Base-by-base conservation (phyloP, 2,113 vertebrate species). In the Anguilla rostrata region DNA sequence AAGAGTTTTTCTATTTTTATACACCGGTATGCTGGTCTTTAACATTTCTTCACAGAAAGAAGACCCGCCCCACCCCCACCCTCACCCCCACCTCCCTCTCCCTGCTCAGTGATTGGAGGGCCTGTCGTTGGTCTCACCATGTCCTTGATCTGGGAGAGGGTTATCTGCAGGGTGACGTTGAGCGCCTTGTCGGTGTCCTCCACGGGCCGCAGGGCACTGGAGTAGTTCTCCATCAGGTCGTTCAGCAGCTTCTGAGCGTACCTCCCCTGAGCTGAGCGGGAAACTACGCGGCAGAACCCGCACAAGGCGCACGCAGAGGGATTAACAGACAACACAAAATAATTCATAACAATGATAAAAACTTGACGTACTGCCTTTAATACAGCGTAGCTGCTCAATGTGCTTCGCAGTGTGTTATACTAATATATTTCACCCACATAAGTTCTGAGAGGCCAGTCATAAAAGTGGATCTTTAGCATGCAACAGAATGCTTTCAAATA, bases 131-230 rank as follows among this genome's bases (percentile, higher is more conserved):
- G 85, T 53, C 97, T 96, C 90, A 99, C 98, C 97, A 99, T 98
- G 87, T 99, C 98, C 94, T 99, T 99, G 91, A 99, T 99, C 94
- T 99, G 98, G 29, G 97, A 99, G 83, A 99, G 95, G 0, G 98
- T 99, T 89, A 99, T 97, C 94, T 99, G 98, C 89, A 99, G 95
- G 0, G 97, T 99, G 84, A 99, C 98, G 56, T 99, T 99, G 87
- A 99, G 91, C 22, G 97, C 97, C 87, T 94, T 94, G 90, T 99
- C 98, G 41, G 98, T 99, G 88, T 99, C 98, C 87, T 98, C 97
- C 29, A 99, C 98, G 0, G 98, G 98, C 88, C 97, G 96, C 82
- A 99, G 94, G 83, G 97, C 97, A 34, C 95, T 98, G 75, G 97
- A 97, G 90, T 99, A 99, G 90, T 96, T 92, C 94, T 98, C 96